Percentiles rank a stretch among this genome's conserved stretches.
Evolutionary conservation across 2,113 vertebrate species (phyloP).

Genomic region (Trematomus loennbergii): DNA sequence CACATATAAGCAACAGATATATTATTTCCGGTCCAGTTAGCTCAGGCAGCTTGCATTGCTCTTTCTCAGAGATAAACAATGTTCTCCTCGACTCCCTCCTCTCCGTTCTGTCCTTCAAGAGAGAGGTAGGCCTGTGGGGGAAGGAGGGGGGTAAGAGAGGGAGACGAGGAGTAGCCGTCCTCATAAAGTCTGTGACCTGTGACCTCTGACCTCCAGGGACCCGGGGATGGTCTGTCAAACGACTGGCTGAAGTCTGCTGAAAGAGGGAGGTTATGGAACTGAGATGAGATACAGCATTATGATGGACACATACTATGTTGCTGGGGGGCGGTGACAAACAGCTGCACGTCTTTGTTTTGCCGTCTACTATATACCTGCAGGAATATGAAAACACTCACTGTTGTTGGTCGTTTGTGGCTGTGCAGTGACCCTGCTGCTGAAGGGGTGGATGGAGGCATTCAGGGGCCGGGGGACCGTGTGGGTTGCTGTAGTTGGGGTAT

Average conservation of each 20-base stretch:
- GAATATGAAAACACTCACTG: conserved; percentile 22
- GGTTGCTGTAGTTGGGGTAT: conserved; percentile 61
- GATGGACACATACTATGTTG: too few species aligned
- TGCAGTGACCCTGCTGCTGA: conserved; percentile 42
- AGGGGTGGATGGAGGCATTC: conserved; percentile 36
- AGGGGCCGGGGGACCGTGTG: conserved; percentile 59
- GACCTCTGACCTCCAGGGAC: conserved; percentile 68
- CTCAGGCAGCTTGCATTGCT: conserved; percentile 20
- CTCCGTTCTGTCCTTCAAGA: conserved; percentile 73
- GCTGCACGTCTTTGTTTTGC: background rate
- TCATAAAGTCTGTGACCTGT: conserved; percentile 61
- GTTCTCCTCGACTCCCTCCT: conserved; percentile 77
- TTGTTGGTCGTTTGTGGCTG: conserved; percentile 51
- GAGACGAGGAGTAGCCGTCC: conserved; percentile 61
- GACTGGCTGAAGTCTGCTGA: conserved; percentile 57
- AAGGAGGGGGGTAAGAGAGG: conserved; percentile 72
- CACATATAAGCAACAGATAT: conserved; percentile 35
- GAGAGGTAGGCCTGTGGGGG: conserved; percentile 75
- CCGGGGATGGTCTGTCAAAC: conserved; percentile 40
- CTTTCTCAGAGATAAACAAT: conserved; percentile 78
- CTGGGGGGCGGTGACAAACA: background rate
- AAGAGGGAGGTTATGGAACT: background rate
- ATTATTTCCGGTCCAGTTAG: conserved; percentile 41
- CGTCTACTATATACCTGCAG: background rate
- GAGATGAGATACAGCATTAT: background rate